A percentile compares a stretch with the other conserved stretches of the same genome.
phyloP scores from a whole-genome alignment of 1,140 invertebrate genomes.

The Habropoda laboriosa region DNA sequence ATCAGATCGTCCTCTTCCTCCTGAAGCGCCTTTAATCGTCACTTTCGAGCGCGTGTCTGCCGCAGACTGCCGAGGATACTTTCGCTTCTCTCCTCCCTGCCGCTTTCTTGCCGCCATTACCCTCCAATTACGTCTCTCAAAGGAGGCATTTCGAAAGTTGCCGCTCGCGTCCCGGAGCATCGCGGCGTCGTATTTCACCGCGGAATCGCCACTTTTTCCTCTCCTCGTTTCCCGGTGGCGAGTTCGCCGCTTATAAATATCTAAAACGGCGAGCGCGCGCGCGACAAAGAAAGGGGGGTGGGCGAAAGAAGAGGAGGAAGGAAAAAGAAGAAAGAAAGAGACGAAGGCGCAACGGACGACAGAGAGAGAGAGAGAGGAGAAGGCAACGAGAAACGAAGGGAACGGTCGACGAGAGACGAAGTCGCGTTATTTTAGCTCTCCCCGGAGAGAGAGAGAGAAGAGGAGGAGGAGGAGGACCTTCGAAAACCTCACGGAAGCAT shows the following conservation, averaged over 20 bases:
- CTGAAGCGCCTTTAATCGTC: conserved; percentile 1
- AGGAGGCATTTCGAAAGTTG: conserved; percentile 40
- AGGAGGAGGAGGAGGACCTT: no score
- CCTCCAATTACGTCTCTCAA: conserved; percentile 45
- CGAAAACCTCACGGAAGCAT: conserved; percentile 61
- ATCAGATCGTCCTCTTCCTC: not conserved
- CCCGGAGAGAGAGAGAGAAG: no score
- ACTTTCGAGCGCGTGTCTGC: not conserved
- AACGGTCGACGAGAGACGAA: conserved; percentile 55
- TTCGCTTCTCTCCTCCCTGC: not conserved
- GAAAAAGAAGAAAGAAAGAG: not conserved
- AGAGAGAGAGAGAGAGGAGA: not conserved
- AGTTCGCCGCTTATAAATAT: conserved; percentile 25
- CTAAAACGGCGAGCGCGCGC: conserved; percentile 3
- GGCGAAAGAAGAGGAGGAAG: not conserved
- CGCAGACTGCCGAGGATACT: not conserved
- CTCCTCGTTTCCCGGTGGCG: not conserved
- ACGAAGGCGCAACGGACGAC: no score
- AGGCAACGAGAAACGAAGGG: conserved; percentile 30
- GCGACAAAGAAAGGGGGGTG: not conserved
- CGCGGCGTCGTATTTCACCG: conserved; percentile 28
- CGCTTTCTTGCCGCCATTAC: conserved; percentile 28
- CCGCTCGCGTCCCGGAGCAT: not conserved
- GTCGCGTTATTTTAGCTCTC: conserved; percentile 60
- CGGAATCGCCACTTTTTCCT: conserved; percentile 10